Evolutionary conservation across 2,113 vertebrate genomes (phyloP).

Genomic region (Pandion haliaetus): DNA sequence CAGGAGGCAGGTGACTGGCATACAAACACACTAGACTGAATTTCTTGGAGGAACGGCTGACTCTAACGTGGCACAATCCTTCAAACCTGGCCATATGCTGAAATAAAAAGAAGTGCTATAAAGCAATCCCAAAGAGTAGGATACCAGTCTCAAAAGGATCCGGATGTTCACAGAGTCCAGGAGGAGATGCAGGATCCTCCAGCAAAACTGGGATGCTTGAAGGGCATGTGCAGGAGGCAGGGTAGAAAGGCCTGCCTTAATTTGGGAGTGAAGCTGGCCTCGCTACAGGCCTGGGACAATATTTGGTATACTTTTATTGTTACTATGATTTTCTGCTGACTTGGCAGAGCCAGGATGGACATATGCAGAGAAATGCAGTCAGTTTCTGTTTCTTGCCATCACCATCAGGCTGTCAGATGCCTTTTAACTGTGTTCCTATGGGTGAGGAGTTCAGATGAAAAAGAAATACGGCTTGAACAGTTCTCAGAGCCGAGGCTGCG

Average conservation of each 20-base stretch:
- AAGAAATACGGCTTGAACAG: not conserved
- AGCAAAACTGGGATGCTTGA: not conserved
- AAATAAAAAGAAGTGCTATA: not conserved
- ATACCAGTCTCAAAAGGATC: not conserved
- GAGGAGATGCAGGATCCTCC: not conserved
- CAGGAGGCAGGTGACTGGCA: not conserved
- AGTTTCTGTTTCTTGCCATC: not conserved
- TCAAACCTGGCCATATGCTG: not conserved
- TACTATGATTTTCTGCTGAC: not conserved
- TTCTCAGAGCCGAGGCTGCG: not conserved
- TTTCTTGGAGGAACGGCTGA: not conserved
- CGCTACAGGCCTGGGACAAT: not conserved
- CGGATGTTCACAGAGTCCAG: not conserved
- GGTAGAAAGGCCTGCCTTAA: not conserved
- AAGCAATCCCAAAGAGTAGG: not conserved
- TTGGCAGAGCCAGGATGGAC: not conserved
- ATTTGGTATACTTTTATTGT: accelerated
- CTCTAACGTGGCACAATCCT: not conserved
- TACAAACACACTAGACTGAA: accelerated
- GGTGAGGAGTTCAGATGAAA: not conserved
- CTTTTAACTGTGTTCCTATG: not conserved
- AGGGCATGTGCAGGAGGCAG: not conserved
- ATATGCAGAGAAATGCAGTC: not conserved
- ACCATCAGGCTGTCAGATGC: not conserved
- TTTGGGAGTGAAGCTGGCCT: not conserved